A percentile compares a stretch with the other conserved stretches of the same genome.
These are phyloP conservation scores for Strigamia transsilvanica DNA, from an alignment of 2,888 invertebrate species.

Conservation along the genomic window DNA sequence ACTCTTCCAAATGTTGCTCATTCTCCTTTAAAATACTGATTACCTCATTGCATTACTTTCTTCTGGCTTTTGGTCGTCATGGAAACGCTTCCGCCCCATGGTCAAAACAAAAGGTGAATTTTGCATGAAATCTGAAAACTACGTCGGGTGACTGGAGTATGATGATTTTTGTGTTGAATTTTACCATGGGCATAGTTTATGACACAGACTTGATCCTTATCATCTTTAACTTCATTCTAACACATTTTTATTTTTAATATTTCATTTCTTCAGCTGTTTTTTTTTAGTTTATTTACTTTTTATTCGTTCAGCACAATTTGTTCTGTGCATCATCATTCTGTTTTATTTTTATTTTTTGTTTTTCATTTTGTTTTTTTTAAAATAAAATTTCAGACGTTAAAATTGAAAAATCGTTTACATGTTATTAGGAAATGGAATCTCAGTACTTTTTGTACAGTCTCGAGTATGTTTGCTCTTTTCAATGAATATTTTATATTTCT, in stretches of 20 bases:
- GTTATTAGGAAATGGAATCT: not conserved
- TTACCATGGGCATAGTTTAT: not conserved
- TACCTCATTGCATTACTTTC: conserved; percentile 29
- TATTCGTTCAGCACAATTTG: not conserved
- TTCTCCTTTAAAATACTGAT: conserved; percentile 40
- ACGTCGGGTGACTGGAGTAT: not conserved
- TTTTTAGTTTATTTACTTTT: not conserved
- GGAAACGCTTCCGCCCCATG: conserved; percentile 33
- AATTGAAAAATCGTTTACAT: not conserved
- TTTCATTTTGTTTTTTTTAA: not conserved
- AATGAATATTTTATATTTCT: not conserved
- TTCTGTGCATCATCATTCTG: not conserved
- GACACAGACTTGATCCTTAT: not conserved
- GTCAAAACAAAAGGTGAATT: conserved; percentile 40
- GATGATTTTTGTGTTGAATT: not conserved
- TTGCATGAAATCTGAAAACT: conserved; percentile 16
- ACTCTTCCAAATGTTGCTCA: conserved; percentile 1
- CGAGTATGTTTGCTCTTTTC: not conserved
- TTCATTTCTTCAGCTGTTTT: not conserved
- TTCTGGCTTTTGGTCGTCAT: conserved; percentile 20
- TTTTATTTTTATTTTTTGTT: not conserved
- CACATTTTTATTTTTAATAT: not conserved
- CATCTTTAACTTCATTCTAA: not conserved
- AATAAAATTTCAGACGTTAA: conserved; percentile 12
- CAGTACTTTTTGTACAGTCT: not conserved